Percentiles rank a stretch among this genome's conserved stretches.
phyloP scores from a whole-genome alignment of 2,888 invertebrate species.

The Ophion costatus region DNA sequence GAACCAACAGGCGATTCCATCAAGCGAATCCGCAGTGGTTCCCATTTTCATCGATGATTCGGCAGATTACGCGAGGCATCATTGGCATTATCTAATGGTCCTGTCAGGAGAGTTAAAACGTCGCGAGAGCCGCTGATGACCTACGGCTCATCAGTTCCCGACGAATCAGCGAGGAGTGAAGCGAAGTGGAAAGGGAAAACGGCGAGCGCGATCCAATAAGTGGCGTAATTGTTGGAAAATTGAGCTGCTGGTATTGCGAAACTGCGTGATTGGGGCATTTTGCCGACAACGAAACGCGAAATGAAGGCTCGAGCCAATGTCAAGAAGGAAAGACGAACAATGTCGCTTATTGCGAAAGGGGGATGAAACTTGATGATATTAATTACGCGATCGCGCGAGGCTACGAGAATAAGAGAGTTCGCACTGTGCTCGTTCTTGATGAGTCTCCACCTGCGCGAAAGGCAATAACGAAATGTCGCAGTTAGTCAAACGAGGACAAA shows the following conservation, averaged over 20 bases:
- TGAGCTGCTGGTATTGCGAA: conserved; percentile 29
- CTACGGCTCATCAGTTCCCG: conserved; percentile 21
- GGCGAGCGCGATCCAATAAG: conserved; percentile 38
- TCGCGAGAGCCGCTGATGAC: conserved; percentile 18
- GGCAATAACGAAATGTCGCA: background rate
- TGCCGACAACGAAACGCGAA: conserved; percentile 13
- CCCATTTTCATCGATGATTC: background rate
- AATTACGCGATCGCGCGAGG: background rate
- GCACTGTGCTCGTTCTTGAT: background rate
- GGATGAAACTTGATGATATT: conserved; percentile 3
- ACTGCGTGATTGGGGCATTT: conserved; percentile 1
- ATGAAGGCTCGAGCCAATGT: background rate
- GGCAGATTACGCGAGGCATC: background rate
- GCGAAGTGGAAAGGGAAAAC: conserved; percentile 31
- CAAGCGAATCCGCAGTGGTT: background rate
- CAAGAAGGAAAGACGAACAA: background rate
- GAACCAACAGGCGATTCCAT: background rate
- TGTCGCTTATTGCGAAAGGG: conserved; percentile 4
- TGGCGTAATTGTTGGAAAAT: conserved; percentile 51
- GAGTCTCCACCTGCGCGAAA: background rate
- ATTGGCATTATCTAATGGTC: background rate
- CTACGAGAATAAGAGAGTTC: background rate
- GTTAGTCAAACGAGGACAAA: background rate
- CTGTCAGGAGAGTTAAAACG: conserved; percentile 3
- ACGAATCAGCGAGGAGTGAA: conserved; percentile 36